phyloP scores from a whole-genome alignment of 2,888 invertebrate species.

The Catocala nupta region DNA sequence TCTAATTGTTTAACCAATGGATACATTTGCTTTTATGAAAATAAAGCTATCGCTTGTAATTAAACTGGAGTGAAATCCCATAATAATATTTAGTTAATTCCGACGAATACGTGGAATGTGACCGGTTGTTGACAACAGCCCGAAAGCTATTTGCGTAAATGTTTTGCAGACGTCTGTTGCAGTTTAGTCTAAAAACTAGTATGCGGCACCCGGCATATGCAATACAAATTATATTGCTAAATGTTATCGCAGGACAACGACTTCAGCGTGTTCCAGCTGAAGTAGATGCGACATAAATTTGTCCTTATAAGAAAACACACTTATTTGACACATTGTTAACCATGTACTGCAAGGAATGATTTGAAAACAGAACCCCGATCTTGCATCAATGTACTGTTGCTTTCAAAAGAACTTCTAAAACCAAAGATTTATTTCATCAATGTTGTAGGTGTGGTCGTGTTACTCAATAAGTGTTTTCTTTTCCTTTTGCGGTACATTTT shows the following conservation, averaged over 20 bases:
- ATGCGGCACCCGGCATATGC: slow-evolving; percentile 29
- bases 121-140: slow-evolving; percentile 54
- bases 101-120: slow-evolving; percentile 62
- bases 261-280: neutral
- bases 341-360: neutral
- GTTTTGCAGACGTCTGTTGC: slow-evolving; percentile 47
- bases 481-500: slow-evolving; percentile 65
- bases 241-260: slow-evolving; percentile 36
- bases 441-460: slow-evolving; percentile 46
- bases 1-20: slow-evolving; percentile 11
- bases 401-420: slow-evolving; percentile 24
- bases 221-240: slow-evolving; percentile 32
- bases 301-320: neutral
- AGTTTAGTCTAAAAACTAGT: slow-evolving; percentile 45
- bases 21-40: slow-evolving; percentile 26
- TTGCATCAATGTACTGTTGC: neutral
- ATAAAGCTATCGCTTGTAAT: slow-evolving; percentile 22
- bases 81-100: slow-evolving; percentile 48
- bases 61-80: slow-evolving; percentile 36
- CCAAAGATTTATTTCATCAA: slow-evolving; percentile 40
- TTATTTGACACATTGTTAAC: neutral
- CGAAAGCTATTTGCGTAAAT: slow-evolving; percentile 54
- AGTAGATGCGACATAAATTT: neutral
- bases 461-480: slow-evolving; percentile 58
- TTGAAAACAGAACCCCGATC: neutral